Base-by-base conservation (phyloP, 2,888 invertebrate genomes). In the Athrips mouffetella region DNA sequence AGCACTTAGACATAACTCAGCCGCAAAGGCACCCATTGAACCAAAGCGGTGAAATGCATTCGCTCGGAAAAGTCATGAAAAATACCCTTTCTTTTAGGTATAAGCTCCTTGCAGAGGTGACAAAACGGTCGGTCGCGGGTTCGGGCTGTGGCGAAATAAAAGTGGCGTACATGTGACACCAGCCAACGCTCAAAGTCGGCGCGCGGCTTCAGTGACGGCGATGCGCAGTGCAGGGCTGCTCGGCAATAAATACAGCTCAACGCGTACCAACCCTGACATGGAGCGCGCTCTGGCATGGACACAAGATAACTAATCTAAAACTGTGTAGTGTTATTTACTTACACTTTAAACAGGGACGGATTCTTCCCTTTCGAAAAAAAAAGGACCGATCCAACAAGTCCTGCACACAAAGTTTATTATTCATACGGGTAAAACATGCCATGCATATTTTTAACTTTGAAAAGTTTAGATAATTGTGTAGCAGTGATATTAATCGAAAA, bases 11-110 rank as follows among this genome's bases (percentile, higher is more conserved):
- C 69, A 67, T 72, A 73, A 74, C 67, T 69, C 67, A 67, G 61
- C 65, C 65, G 65, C 67, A 70, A 75, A 70, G 72, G 72, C 70
- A 63, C 65, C 75, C 67, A 76, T 75, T 78, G 69, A 75, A 67
- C 72, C 66, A 66, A 72, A 76, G 70, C 72, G 67, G 67, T 69
- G 68, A 76, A 76, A 79, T 71, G 75, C 76, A 76, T 73, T 67
- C 68, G 69, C 66, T 66, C 74, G 73, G 76, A 79, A 79, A 76
- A 72, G 72, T 75, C 74, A 74, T 75, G 75, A 75, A 76, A 78
- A 76, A 76, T 76, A 66, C 69, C 69, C 65, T 71, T 65, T 67
- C 67, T 67, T 73, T 75, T 65, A 70, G 59, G 58, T 61, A 68
- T 71, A 70, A 76, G 70, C 63, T 71, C 73, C 72, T 77, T 69